phyloP scores from a whole-genome alignment of 2,113 vertebrate genomes.

The Proterorhinus semilunaris region DNA sequence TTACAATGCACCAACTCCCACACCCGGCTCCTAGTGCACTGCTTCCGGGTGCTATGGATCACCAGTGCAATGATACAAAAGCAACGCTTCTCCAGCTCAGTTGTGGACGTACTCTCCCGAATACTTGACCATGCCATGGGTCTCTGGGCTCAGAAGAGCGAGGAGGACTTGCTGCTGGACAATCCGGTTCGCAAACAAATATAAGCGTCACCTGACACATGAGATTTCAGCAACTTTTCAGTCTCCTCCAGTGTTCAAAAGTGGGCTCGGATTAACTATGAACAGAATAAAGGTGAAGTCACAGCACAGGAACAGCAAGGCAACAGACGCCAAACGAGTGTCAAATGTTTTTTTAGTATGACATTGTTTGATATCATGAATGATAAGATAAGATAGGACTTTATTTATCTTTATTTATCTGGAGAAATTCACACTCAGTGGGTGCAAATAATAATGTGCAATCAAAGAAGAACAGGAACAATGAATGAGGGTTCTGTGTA shows the following conservation, averaged over 20 bases:
- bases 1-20: conserved; percentile 65
- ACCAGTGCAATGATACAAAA: conserved; percentile 14
- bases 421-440: too few species aligned
- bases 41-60: conserved; percentile 40
- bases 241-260: neutral
- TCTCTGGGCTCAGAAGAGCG: conserved; percentile 12
- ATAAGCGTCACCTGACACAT: neutral
- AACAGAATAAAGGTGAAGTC: too few species aligned
- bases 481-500: too few species aligned
- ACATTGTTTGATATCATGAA: too few species aligned
- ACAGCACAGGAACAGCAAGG: too few species aligned
- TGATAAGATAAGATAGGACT: too few species aligned
- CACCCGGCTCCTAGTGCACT: conserved; percentile 37
- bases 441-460: too few species aligned
- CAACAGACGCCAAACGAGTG: too few species aligned
- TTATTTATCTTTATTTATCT: too few species aligned
- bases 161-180: conserved; percentile 19
- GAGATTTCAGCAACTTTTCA: neutral
- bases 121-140: conserved; percentile 15
- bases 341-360: too few species aligned
- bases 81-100: conserved; percentile 6
- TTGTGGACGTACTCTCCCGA: conserved; percentile 19
- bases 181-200: neutral
- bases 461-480: too few species aligned
- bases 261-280: too few species aligned